Evolutionary conservation across 2,888 invertebrate genomes (phyloP), one percentile per base, ranked within the genome.

Genomic region (Chesias legatella): DNA sequence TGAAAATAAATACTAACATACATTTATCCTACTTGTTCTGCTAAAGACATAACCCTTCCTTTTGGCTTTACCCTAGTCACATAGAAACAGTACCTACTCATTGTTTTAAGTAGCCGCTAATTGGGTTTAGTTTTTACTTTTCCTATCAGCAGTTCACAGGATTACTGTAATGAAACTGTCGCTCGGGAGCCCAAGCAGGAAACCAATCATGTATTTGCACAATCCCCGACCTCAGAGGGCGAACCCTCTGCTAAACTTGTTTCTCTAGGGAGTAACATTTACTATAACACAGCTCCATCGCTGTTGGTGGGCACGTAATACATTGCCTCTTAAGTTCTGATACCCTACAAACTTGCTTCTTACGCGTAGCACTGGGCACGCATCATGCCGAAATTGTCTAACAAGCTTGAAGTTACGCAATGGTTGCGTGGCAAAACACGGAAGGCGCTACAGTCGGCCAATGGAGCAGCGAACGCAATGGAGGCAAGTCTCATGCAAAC

Each of bases 391-490:
- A 44, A 56, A 53, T 58, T 53, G 56, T 53, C 43, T 48, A 48
- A 1, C 29, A 9, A 7, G 25, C 11, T 24, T 10, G 9, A 20
- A 29, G 25, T 26, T 78, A 78, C 67, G 78, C 68, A 83, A 83
- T 60, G 29, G 60, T 79, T 77, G 77, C 79, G 77, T 81, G 77
- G 72, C 70, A 57, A 67, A 71, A 84, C 73, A 67, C 83, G 85
- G 85, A 85, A 85, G 83, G 70, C 73, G 63, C 58, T 71, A 66
- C 78, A 83, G 69, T 84, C 79, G 84, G 79, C 76, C 81, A 84
- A 78, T 81, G 69, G 84, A 83, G 78, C 82, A 80, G 68, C 67
- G 63, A 69, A 63, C 66, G 69, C 67, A 71, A 74, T 68, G 63
- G 60, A 69, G 68, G 63, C 65, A 61, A 55, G 57, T 60, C 62